Percentiles rank a stretch among this genome's conserved stretches.
phyloP scores from a whole-genome alignment of 2,888 invertebrate genomes.

The Xylota sylvarum region DNA sequence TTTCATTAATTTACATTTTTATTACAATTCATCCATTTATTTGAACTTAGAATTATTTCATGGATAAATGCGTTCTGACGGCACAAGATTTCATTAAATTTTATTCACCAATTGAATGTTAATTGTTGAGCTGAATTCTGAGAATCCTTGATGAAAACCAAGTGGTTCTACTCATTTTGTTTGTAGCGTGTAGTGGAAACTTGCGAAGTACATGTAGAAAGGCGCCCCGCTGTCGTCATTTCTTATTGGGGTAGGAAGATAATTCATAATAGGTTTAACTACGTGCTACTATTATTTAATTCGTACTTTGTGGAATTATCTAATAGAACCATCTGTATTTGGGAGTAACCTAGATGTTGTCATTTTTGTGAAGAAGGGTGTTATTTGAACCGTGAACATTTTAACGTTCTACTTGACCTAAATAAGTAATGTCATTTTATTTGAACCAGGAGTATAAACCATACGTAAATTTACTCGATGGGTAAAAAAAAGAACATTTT shows the following conservation, averaged over 20 bases:
- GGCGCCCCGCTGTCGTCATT: neutral
- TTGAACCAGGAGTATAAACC: neutral
- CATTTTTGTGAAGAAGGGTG: neutral
- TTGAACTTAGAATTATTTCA: neutral
- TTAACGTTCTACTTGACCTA: neutral
- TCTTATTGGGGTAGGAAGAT: neutral
- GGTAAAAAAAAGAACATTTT: neutral
- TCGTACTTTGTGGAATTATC: neutral
- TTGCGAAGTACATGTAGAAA: neutral
- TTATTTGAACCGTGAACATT: neutral
- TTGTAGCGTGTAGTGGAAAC: neutral
- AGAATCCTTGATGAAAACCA: neutral
- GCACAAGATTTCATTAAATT: neutral
- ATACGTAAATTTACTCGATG: neutral
- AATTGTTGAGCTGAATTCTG: neutral
- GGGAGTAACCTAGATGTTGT: neutral
- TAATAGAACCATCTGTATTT: neutral
- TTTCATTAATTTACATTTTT: neutral
- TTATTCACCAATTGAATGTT: neutral
- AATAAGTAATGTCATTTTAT: neutral
- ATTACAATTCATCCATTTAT: neutral
- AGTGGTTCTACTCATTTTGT: neutral
- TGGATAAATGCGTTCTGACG: neutral
- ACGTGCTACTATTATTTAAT: neutral
- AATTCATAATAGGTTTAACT: neutral